Conservation (phyloP, 37 sponge, comb jelly and placozoan genomes). For the Chondrilla cf. caribensis region DNA sequence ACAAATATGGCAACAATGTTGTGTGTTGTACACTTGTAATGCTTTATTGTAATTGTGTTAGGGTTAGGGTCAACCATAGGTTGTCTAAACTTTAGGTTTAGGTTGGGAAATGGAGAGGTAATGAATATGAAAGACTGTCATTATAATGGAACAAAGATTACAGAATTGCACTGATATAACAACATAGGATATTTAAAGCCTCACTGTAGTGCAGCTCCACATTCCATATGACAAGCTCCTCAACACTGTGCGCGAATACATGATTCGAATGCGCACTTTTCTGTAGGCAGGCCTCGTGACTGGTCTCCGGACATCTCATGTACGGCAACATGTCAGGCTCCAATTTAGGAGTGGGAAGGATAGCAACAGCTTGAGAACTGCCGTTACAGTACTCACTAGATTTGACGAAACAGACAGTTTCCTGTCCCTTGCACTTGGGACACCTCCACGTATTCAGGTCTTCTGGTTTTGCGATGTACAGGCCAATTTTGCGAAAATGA, state of each 20-base stretch:
- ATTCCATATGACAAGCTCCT: constrained; percentile 5
- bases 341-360: not conserved
- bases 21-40: no score
- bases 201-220: not conserved
- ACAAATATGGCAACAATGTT: no score
- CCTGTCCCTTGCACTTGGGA: not conserved
- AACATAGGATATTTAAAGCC: no score
- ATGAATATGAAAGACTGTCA: no score
- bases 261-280: not conserved
- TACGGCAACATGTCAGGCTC: not conserved
- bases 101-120: no score
- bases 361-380: not conserved
- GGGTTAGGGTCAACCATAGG: no score
- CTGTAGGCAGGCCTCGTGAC: not conserved
- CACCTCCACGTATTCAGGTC: not conserved
- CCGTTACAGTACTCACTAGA: not conserved
- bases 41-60: no score
- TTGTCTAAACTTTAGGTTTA: no score
- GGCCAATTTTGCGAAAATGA: not conserved
- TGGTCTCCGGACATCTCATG: not conserved
- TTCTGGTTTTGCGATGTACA: not conserved
- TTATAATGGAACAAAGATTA: no score
- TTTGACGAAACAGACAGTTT: not conserved
- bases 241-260: not conserved
- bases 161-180: not conserved